phyloP scores from a whole-genome alignment of 35 echinoderm and acorn worm genomes.

The Apostichopus parvimensis region DNA sequence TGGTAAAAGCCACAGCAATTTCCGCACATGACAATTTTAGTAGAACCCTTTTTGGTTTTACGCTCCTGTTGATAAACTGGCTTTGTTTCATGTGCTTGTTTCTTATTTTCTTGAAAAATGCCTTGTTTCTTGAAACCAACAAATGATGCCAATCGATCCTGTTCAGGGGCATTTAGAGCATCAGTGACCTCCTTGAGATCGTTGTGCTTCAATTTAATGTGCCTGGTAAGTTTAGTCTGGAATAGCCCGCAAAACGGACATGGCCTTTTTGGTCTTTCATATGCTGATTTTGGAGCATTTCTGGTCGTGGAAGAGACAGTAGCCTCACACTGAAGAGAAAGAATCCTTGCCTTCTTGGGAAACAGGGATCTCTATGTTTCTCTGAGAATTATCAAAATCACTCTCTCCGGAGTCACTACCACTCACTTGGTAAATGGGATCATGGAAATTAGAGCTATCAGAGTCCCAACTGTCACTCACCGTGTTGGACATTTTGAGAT shows the following conservation, averaged over 20 bases:
- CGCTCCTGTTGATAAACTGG: conserved; percentile 39
- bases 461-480: background rate
- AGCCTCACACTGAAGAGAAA: no score
- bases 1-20: conserved; percentile 44
- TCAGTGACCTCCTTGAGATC: conserved; percentile 22
- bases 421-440: background rate
- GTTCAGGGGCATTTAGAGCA: conserved; percentile 26
- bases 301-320: no score
- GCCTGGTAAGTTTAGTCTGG: conserved; percentile 40
- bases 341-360: no score
- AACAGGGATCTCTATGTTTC: background rate
- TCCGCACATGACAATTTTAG: conserved; percentile 46
- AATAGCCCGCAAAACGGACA: conserved; percentile 48
- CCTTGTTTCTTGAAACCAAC: conserved; percentile 6
- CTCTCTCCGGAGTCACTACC: background rate
- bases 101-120: background rate
- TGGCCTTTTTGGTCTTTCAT: conserved; percentile 11
- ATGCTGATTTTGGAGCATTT: background rate
- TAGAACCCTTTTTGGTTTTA: background rate
- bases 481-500: background rate
- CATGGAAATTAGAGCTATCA: background rate
- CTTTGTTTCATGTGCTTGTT: conserved; percentile 29
- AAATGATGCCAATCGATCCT: conserved; percentile 23
- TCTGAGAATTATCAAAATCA: background rate
- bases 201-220: conserved; percentile 48